phyloP scores from a whole-genome alignment of 2,797 vertebrate genomes.

The Streptopelia turtur region DNA sequence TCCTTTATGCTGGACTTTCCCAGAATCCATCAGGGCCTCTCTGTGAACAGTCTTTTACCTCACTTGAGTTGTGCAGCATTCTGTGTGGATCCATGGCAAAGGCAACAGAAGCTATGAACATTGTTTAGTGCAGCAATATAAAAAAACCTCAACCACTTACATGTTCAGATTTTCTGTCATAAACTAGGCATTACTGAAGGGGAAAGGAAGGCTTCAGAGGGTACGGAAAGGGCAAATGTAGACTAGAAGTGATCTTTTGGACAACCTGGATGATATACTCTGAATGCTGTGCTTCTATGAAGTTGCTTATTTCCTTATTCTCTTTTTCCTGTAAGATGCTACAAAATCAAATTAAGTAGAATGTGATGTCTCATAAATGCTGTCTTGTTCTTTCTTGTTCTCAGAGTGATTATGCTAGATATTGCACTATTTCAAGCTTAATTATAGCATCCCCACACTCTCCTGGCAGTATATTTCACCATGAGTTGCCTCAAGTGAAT shows the following conservation, averaged over 20 bases:
- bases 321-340: background rate
- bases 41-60: background rate
- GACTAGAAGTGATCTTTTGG: background rate
- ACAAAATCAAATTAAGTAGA: background rate
- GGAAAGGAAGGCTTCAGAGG: background rate
- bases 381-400: background rate
- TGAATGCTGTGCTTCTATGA: background rate
- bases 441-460: background rate
- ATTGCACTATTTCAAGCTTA: background rate
- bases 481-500: background rate
- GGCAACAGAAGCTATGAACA: background rate
- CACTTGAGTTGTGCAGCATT: background rate
- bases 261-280: background rate
- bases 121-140: background rate
- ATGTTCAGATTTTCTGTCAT: background rate
- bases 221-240: accelerated
- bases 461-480: background rate
- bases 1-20: background rate
- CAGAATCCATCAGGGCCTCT: background rate
- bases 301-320: background rate
- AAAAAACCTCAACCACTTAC: background rate
- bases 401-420: background rate
- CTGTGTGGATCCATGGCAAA: background rate
- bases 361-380: background rate
- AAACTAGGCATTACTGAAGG: background rate